Evolutionary conservation across 2,888 invertebrate genomes (phyloP), one percentile per base, ranked within the genome.

Genomic region (Craniophora ligustri): DNA sequence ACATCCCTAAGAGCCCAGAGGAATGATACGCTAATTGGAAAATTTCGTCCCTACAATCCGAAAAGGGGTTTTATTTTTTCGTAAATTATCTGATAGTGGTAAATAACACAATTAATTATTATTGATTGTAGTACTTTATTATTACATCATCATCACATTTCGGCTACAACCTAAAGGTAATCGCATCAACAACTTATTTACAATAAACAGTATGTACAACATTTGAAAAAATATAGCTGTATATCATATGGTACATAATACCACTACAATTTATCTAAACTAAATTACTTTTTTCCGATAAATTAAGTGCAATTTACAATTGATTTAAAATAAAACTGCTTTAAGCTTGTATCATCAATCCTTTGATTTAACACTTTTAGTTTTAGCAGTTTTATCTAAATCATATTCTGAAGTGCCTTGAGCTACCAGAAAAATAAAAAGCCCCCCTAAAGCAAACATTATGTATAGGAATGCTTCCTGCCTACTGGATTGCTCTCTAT

Each of bases 341-440:
- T 30, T 11, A 18, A 8, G 16, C 11, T 45, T 3, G 35, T 11
- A 11, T 23, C 47, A 55, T 6, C 28, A 8, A n/a, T 44, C 28
- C 2, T 11, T 18, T 31, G 10, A 2, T 2, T 2, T 18, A 3
- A 41, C 6, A 5, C 31, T 41, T 3, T 23, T 14, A n/a, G 14
- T 32, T 5, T 31, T 14, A 10, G 14, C 0, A 28, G 53, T 72
- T 7, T 1, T 59, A 48, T 85, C 79, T 13, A 39, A 26, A 53
- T 92, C 92, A 64, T 88, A 91, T 46, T 91, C 76, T 1, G 73
- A 6, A n/a, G 70, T 76, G 0, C 90, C 91, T 44, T 83, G 78
- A 1, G 78, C 15, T 10, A 82, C 78, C 0, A 87, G 26, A 2
- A 79, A 45, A 1, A 83, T 1, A 46, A 92, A 87, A 1, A 86